Base-by-base conservation (phyloP, 1,140 invertebrate species). In the Drosophila guanche region DNA sequence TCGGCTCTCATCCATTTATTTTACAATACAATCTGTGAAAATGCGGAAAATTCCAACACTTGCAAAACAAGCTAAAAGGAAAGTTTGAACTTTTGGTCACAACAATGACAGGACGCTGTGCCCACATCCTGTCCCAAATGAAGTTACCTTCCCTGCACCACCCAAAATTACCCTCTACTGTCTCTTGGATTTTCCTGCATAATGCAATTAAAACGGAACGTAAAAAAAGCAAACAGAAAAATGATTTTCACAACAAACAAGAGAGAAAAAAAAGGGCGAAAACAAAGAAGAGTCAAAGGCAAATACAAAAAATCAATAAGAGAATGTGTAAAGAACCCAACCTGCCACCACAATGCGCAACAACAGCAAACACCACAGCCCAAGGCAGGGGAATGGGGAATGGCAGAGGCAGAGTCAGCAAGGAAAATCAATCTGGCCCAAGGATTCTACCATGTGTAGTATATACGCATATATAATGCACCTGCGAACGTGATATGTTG, bases 381-480 rank as follows among this genome's bases (percentile, higher is more conserved):
- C 27, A 8, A 52, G 40, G 16, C n/a, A 43, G 46, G 29, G 37
- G 22, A 6, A 42, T 27, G 33, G 40, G 47, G 29, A 43, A 16
- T 25, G n/a, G 6, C 59, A 52, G 33, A 20, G 16, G 16, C 16
- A 20, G 58, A 52, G 41, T 41, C 59, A 54, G 59, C 60, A 54
- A 59, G 50, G 48, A 80, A 84, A 85, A 85, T 85, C 80, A 80
- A 85, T 86, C 77, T 86, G 80, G 80, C 67, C 76, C 80, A 85
- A 84, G 80, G 80, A 84, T 85, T 85, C 71, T 56, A 72, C 48
- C 47, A 58, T 51, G n/a, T 33, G 71, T 59, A 25, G 57, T 62
- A 58, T 57, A 57, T 42, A 42, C 23, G 42, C 25, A 37, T 37
- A 37, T 37, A 12, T 37, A 37, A 37, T 12, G 33, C 54, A 48